phyloP scores from a whole-genome alignment of 2,888 invertebrate genomes.

The Lasius platythorax region DNA sequence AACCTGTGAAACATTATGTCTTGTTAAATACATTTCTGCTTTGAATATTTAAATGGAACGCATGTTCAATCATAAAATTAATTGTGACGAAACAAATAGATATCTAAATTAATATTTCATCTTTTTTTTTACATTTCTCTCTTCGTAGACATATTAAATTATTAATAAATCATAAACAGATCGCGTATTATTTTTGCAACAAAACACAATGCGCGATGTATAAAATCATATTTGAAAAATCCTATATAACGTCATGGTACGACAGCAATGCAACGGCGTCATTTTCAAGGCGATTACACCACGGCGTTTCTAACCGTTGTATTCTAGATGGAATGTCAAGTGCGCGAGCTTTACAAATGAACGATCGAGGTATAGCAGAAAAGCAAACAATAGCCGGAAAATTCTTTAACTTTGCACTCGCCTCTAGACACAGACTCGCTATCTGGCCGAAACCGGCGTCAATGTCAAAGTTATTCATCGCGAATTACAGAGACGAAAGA shows the following conservation, averaged over 20 bases:
- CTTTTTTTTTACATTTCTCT: neutral
- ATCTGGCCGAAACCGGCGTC: conserved; percentile 40
- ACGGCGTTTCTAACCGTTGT: conserved; percentile 64
- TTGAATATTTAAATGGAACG: neutral
- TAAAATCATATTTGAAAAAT: conserved; percentile 7
- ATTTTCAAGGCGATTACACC: conserved; percentile 68
- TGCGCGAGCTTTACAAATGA: conserved; percentile 50
- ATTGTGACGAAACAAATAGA: neutral
- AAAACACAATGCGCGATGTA: neutral
- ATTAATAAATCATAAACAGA: neutral
- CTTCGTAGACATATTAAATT: neutral
- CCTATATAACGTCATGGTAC: conserved; percentile 40
- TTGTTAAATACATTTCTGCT: too few species aligned
- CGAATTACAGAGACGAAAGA: conserved; percentile 41
- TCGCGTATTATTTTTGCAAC: neutral
- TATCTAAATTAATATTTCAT: neutral
- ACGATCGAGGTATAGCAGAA: conserved; percentile 26
- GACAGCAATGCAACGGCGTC: conserved; percentile 64
- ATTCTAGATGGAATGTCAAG: conserved; percentile 49
- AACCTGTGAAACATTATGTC: neutral
- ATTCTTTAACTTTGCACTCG: conserved; percentile 44
- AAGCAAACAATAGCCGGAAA: conserved; percentile 51
- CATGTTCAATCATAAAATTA: neutral
- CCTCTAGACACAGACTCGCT: conserved; percentile 26
- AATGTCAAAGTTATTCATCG: conserved; percentile 47